These are phyloP conservation scores for Microtus pennsylvanicus DNA, from an alignment of 2,113 vertebrate genomes.

Conservation along the genomic window DNA sequence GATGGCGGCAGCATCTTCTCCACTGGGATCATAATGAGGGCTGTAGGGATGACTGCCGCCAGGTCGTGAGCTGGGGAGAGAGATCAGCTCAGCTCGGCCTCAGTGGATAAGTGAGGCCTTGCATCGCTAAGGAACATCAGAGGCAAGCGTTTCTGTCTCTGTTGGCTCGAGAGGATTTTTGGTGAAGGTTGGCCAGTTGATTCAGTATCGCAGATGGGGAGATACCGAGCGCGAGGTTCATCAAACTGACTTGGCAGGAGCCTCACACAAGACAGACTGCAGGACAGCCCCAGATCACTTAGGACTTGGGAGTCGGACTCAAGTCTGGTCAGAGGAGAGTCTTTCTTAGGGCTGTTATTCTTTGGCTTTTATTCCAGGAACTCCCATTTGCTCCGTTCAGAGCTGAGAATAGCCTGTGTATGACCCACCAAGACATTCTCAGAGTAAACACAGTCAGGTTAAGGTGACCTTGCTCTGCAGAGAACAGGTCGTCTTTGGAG, in stretches of 20 bases:
- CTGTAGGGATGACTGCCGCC: too few species aligned
- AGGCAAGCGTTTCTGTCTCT: background rate
- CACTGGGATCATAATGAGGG: background rate
- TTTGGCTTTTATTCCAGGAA: conserved; percentile 20
- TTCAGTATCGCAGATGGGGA: background rate
- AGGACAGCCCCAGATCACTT: background rate
- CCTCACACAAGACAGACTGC: background rate
- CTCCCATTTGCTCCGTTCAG: background rate
- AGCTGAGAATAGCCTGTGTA: conserved; percentile 40
- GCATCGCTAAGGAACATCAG: background rate
- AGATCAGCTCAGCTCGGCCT: background rate
- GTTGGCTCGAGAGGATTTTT: background rate
- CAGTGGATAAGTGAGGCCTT: background rate
- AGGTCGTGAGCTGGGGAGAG: background rate
- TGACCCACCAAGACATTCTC: background rate
- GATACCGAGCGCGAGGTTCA: background rate
- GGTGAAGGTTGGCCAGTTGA: background rate
- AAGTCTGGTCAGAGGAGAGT: background rate
- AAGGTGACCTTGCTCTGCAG: conserved; percentile 58
- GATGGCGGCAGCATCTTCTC: background rate
- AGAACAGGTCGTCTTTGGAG: conserved; percentile 8
- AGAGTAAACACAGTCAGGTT: conserved; percentile 33
- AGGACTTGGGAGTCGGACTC: background rate
- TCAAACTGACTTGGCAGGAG: background rate
- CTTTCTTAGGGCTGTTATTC: background rate